phyloP scores from a whole-genome alignment of 1,140 invertebrate species.

The Caerostris darwini region DNA sequence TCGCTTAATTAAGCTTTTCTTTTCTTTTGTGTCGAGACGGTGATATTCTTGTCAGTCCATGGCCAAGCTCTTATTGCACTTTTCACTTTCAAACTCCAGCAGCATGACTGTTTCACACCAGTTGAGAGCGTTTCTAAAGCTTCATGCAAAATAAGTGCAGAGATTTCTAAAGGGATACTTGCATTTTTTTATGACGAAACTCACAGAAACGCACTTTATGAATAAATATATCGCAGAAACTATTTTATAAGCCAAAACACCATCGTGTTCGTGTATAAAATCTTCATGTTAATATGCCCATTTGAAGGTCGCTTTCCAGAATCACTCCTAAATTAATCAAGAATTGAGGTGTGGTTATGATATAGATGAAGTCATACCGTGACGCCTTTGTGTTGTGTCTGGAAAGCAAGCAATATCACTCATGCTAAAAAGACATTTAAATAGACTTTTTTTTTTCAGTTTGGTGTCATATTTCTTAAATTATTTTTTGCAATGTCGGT shows the following conservation, averaged over 20 bases:
- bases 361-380: not conserved
- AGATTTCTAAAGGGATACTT: not conserved
- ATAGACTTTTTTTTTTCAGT: no score
- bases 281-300: not conserved
- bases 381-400: not conserved
- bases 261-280: not conserved
- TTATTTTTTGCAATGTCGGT: no score
- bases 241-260: not conserved
- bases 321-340: not conserved
- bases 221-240: not conserved
- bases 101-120: conserved; percentile 14
- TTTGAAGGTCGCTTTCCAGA: not conserved
- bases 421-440: no score
- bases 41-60: conserved; percentile 4
- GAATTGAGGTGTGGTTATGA: not conserved
- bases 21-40: not conserved
- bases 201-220: not conserved
- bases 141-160: not conserved
- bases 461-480: no score
- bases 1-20: conserved; percentile 41
- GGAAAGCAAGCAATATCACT: not conserved
- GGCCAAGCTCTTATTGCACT: not conserved
- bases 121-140: not conserved
- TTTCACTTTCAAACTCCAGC: not conserved
- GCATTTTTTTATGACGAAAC: conserved; percentile 11